phyloP scores from a whole-genome alignment of 2,888 invertebrate species.

The Drosophila nigricruria region DNA sequence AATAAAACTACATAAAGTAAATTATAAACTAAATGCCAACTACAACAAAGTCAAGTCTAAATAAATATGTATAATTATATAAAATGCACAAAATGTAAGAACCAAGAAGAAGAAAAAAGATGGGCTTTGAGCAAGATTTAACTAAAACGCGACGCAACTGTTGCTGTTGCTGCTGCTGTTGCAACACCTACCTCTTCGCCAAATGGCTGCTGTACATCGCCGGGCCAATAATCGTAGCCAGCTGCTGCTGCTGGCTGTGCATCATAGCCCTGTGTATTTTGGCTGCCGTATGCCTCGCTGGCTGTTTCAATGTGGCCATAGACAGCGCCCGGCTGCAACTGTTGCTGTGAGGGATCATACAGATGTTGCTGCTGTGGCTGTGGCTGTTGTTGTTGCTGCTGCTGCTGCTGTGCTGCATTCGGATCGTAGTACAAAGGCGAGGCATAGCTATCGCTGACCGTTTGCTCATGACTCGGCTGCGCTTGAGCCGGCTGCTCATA shows the following conservation, averaged over 20 bases:
- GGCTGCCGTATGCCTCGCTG: constrained; percentile 35
- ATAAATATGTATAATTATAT: constrained; percentile 9
- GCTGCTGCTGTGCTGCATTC: constrained; percentile 45
- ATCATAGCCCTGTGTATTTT: constrained; percentile 27
- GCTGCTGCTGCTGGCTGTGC: constrained; percentile 26
- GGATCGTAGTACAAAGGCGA: constrained; percentile 48
- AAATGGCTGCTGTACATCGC: constrained; percentile 62
- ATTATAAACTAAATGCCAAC: constrained; percentile 25
- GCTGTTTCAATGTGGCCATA: constrained; percentile 47
- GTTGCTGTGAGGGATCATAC: constrained; percentile 15
- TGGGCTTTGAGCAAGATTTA: constrained; percentile 23
- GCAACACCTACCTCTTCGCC: constrained; percentile 70
- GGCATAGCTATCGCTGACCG: constrained; percentile 33
- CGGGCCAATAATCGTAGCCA: constrained; percentile 76
- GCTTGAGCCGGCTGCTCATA: constrained; percentile 34
- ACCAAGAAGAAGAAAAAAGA: constrained; percentile 21
- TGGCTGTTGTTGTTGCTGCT: constrained; percentile 8
- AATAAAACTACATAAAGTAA: constrained; percentile 17
- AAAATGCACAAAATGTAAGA: constrained; percentile 7
- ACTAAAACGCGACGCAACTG: constrained; percentile 22
- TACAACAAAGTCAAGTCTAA: constrained; percentile 10
- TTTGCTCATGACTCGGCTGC: constrained; percentile 34
- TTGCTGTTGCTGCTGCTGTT: constrained; percentile 2
- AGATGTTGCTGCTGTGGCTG: constrained; percentile 37
- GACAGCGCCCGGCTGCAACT: neutral